Percentiles rank a stretch among this genome's conserved stretches.
Evolutionary conservation across 2,797 vertebrate species (phyloP).

Genomic region (Sarcophilus harrisii): DNA sequence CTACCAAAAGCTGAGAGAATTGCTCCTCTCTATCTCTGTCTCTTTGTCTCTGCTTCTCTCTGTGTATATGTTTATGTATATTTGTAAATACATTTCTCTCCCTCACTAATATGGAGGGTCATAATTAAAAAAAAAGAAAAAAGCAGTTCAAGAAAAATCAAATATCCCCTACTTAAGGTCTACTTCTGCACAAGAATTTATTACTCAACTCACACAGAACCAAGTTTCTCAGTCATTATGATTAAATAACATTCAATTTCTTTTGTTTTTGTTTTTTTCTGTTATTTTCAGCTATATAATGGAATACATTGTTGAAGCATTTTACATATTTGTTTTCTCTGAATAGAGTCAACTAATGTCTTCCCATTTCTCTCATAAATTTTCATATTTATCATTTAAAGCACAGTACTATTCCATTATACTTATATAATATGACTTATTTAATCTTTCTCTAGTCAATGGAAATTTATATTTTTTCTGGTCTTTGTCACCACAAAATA

Average conservation of each 20-base stretch:
- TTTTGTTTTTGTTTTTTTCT: not conserved
- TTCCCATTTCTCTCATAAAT: not conserved
- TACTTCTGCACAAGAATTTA: not conserved
- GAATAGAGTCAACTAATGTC: not conserved
- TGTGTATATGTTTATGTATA: too few species aligned
- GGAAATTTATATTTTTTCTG: not conserved
- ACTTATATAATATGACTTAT: not conserved
- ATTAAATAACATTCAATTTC: not conserved
- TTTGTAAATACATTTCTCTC: not conserved
- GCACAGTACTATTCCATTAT: not conserved
- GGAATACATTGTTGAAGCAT: not conserved
- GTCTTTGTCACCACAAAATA: not conserved
- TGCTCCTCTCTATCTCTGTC: not conserved
- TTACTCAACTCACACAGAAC: not conserved
- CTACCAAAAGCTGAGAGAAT: not conserved
- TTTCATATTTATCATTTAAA: not conserved
- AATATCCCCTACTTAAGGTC: not conserved
- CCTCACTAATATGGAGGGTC: not conserved
- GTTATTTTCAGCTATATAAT: not conserved
- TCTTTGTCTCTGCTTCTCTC: not conserved
- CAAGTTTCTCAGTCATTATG: not conserved
- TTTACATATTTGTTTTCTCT: not conserved
- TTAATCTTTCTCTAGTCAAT: not conserved
- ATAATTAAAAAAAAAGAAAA: not conserved
- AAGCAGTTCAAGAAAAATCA: not conserved